Evolutionary conservation across 2,888 invertebrate species (phyloP).

Genomic region (Brachylomia viminalis): DNA sequence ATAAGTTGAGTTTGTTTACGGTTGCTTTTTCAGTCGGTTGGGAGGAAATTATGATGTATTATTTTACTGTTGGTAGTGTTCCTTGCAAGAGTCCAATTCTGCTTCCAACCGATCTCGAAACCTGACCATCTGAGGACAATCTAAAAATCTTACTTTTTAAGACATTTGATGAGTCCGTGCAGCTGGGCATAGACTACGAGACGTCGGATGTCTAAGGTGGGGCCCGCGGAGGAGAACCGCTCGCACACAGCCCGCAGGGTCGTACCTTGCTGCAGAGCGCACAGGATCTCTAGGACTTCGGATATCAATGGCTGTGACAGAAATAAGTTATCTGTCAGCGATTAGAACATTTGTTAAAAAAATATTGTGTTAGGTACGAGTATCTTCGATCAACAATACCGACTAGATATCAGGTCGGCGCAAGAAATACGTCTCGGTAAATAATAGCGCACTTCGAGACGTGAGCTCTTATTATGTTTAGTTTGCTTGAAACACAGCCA

Average conservation of each 20-base stretch:
- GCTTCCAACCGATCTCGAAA: background rate
- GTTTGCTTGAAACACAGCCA: too few relatives aligned
- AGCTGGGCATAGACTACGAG: constrained; percentile 91
- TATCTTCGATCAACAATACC: too few relatives aligned
- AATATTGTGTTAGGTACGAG: too few relatives aligned
- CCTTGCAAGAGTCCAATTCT: background rate
- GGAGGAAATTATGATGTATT: background rate
- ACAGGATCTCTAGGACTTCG: constrained; percentile 80
- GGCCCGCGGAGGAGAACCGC: constrained; percentile 70
- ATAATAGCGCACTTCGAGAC: too few relatives aligned
- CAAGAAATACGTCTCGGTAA: too few relatives aligned
- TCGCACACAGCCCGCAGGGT: constrained; percentile 85
- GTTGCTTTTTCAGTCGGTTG: background rate
- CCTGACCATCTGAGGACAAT: too few relatives aligned
- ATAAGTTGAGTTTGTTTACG: background rate
- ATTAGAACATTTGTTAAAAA: background rate
- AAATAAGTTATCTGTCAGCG: background rate
- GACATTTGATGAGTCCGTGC: constrained; percentile 90
- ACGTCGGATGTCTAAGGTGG: constrained; percentile 85
- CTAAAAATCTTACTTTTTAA: constrained; percentile 83
- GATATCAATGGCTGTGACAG: constrained; percentile 76
- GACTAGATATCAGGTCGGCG: too few relatives aligned
- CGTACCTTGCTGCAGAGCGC: constrained; percentile 86
- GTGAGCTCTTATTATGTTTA: too few relatives aligned
- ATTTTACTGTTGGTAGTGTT: background rate